Evolutionary conservation across 2,888 invertebrate genomes (phyloP).

Genomic region (Eueremaeus valkanovi): DNA sequence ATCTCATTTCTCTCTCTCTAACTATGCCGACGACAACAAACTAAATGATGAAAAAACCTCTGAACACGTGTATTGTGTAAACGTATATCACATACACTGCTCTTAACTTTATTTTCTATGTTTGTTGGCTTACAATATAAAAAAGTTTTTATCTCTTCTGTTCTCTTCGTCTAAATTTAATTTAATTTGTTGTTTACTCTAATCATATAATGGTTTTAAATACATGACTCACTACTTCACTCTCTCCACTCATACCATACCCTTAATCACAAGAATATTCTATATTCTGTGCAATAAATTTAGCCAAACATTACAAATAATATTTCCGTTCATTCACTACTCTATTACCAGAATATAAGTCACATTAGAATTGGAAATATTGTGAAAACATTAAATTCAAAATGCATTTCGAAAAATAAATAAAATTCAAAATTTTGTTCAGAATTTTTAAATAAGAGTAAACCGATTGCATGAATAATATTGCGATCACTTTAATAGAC

Average conservation of each 20-base stretch:
- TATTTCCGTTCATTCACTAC: too few relatives aligned
- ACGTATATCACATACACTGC: constrained; percentile 7
- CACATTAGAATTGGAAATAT: constrained; percentile 24
- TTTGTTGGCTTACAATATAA: background rate
- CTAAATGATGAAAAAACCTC: too few relatives aligned
- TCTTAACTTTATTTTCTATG: too few relatives aligned
- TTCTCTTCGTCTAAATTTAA: background rate
- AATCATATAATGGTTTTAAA: background rate
- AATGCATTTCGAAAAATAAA: background rate
- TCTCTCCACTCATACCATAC: too few relatives aligned
- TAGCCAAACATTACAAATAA: background rate
- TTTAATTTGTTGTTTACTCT: constrained; percentile 25
- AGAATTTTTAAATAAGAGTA: too few relatives aligned
- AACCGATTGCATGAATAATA: too few relatives aligned
- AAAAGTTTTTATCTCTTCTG: background rate
- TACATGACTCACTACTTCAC: background rate
- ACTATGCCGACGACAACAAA: too few relatives aligned
- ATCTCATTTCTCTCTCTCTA: too few relatives aligned
- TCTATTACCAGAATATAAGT: too few relatives aligned
- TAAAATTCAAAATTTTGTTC: too few relatives aligned
- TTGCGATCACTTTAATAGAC: too few relatives aligned
- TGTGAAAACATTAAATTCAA: constrained; percentile 6
- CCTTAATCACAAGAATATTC: too few relatives aligned
- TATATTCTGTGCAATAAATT: background rate
- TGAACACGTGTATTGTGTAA: constrained; percentile 9